Evolutionary conservation across 2,797 vertebrate genomes (phyloP).

Genomic region (Apogon talboti): DNA sequence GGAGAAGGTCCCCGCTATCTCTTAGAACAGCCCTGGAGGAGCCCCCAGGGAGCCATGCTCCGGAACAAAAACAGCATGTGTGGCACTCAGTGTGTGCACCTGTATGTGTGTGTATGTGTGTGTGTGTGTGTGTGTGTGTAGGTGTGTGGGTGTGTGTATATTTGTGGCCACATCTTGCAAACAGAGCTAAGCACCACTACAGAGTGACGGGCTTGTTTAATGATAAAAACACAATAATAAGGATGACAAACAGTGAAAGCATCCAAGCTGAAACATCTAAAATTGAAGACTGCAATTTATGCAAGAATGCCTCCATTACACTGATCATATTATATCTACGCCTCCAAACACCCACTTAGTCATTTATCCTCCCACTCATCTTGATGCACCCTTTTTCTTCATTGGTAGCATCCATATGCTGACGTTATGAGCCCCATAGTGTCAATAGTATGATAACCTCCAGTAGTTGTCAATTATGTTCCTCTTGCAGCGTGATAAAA

Average conservation of each 20-base stretch:
- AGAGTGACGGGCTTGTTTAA: conserved; percentile 51
- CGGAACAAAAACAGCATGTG: conserved; percentile 69
- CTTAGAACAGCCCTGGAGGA: conserved; percentile 68
- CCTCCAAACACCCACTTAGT: conserved; percentile 48
- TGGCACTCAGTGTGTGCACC: conserved; percentile 23
- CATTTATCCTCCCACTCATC: conserved; percentile 48
- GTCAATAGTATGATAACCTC: conserved; percentile 7
- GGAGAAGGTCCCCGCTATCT: conserved; percentile 69
- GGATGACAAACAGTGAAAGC: conserved; percentile 51
- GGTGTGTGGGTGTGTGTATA: too few species aligned
- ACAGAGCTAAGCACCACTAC: conserved; percentile 29
- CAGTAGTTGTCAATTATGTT: conserved; percentile 40
- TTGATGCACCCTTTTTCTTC: conserved; percentile 4
- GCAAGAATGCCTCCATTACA: conserved; percentile 60
- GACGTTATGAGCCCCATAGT: conserved; percentile 20
- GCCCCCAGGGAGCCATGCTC: conserved; percentile 47
- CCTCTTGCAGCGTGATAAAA: conserved; percentile 26
- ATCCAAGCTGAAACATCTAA: conserved; percentile 50
- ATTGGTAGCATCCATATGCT: conserved; percentile 29
- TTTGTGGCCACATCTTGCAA: conserved; percentile 29
- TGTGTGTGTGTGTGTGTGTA: background rate
- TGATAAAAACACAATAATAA: conserved; percentile 62
- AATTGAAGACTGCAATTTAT: conserved; percentile 59
- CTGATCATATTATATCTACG: conserved; percentile 55
- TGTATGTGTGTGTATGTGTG: conserved; percentile 17